Conservation (phyloP, 1,140 invertebrate genomes). For the Drosophila busckii region DNA sequence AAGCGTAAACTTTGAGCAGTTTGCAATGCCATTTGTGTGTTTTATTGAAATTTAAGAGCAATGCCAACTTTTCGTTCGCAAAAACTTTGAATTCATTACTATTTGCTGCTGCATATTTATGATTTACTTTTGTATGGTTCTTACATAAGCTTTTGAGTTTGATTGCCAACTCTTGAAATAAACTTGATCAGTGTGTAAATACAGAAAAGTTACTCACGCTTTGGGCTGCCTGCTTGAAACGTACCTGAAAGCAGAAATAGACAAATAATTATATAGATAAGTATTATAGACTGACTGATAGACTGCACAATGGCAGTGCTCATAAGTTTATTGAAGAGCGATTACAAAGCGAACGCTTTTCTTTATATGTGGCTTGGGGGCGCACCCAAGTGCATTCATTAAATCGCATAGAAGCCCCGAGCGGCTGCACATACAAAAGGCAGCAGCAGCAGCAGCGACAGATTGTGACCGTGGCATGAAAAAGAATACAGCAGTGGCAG, state of each 20-base stretch:
- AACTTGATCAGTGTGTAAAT: slow-evolving; percentile 62
- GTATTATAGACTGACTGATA: background rate
- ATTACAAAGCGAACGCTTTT: slow-evolving; percentile 54
- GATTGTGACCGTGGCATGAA: slow-evolving; percentile 46
- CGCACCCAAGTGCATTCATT: slow-evolving; percentile 31
- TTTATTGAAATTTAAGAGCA: no score
- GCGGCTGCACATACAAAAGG: slow-evolving; percentile 3
- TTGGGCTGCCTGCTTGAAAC: slow-evolving; percentile 51
- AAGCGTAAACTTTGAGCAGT: no score
- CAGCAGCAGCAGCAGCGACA: slow-evolving; percentile 1
- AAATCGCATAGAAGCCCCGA: slow-evolving; percentile 5
- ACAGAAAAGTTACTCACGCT: slow-evolving; percentile 63
- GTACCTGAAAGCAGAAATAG: slow-evolving; percentile 59
- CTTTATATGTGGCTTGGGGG: background rate
- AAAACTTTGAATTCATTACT: no score
- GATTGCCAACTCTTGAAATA: slow-evolving; percentile 32
- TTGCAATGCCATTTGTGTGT: no score
- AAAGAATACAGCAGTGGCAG: slow-evolving; percentile 19
- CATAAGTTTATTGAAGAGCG: slow-evolving; percentile 23
- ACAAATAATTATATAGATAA: slow-evolving; percentile 39
- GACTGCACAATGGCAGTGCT: background rate
- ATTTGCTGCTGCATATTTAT: no score
- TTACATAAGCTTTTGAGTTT: slow-evolving; percentile 24
- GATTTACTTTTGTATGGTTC: no score
- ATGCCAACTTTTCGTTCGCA: no score